These are phyloP conservation scores for Xiphophorus couchianus DNA, from an alignment of 2,113 vertebrate genomes.

Conservation along the genomic window DNA sequence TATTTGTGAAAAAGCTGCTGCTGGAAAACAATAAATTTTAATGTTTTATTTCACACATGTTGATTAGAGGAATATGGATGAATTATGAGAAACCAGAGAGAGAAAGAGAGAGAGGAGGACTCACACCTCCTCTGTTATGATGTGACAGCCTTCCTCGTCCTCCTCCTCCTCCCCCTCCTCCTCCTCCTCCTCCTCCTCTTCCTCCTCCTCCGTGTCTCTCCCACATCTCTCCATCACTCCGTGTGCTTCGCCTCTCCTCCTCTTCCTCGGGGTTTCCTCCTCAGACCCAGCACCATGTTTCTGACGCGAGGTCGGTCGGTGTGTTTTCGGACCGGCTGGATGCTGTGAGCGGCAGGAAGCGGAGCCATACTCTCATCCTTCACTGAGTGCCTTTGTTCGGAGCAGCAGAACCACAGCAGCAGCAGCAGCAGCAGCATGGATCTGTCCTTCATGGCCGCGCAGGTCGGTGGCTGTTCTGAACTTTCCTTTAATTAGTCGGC, in stretches of 20 bases:
- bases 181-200: constrained; percentile 17
- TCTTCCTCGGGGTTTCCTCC: constrained; percentile 3
- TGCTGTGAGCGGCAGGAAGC: neutral
- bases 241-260: constrained; percentile 23
- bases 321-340: neutral
- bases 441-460: constrained; percentile 95
- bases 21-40: too few relatives aligned
- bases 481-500: constrained; percentile 29
- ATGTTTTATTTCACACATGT: too few relatives aligned
- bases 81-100: neutral
- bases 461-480: constrained; percentile 79
- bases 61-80: too few relatives aligned
- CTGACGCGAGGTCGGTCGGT: constrained; percentile 48
- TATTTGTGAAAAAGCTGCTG: too few relatives aligned
- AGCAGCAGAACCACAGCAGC: neutral
- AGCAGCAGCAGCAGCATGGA: constrained; percentile 84
- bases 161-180: constrained; percentile 27
- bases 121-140: constrained; percentile 41
- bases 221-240: constrained; percentile 38
- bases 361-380: constrained; percentile 37
- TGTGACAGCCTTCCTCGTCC: constrained; percentile 41
- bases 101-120: constrained; percentile 10
- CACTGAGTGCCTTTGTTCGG: constrained; percentile 55
- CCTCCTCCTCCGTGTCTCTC: constrained; percentile 11
- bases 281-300: constrained; percentile 38